These are phyloP conservation scores for Yoshiicerus persimilis DNA, from an alignment of 1,140 invertebrate genomes.

Conservation along the genomic window DNA sequence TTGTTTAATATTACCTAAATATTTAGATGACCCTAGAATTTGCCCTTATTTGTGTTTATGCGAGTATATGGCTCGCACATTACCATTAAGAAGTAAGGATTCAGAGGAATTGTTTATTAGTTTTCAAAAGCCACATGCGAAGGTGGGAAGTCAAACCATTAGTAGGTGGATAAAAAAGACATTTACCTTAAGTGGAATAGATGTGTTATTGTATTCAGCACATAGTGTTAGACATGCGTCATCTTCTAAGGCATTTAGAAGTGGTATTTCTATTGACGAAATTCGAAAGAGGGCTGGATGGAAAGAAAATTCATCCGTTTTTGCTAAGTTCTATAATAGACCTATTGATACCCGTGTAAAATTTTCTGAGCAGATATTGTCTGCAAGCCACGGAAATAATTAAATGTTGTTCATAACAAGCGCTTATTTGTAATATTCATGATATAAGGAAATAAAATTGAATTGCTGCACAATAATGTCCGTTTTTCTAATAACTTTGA, in stretches of 20 bases:
- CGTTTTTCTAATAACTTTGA: no score
- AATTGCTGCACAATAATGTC: no score
- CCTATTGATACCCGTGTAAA: no score
- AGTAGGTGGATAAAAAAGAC: neutral
- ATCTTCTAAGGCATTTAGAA: neutral
- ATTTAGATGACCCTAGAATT: neutral
- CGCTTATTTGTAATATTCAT: no score
- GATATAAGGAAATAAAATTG: no score
- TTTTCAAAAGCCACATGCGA: neutral
- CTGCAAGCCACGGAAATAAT: no score
- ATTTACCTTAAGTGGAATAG: neutral
- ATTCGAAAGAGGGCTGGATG: no score
- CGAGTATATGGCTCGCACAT: neutral
- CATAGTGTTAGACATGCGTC: constrained; percentile 1
- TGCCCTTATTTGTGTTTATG: neutral
- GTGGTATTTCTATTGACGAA: neutral
- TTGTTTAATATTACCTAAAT: neutral
- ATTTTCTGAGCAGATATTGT: no score
- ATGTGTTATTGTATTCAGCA: neutral
- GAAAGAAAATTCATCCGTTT: no score
- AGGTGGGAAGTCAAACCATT: neutral
- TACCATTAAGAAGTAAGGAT: neutral
- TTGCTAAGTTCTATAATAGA: no score
- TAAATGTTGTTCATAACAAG: no score
- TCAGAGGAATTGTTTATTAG: neutral